phyloP scores from a whole-genome alignment of 2,888 invertebrate species.

The Leistus spinibarbis region DNA sequence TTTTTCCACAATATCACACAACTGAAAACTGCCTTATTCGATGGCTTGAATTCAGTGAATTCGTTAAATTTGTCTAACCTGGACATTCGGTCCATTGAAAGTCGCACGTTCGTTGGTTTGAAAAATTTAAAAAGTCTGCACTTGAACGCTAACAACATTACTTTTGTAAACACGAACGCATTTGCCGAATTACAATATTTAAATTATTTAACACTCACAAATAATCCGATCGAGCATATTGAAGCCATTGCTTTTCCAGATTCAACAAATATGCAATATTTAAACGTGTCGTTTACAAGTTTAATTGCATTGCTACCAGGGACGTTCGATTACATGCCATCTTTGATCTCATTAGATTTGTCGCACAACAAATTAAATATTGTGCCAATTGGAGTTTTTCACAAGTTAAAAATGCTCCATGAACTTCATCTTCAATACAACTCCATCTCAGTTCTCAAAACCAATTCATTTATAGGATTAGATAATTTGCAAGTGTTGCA shows the following conservation, averaged over 20 bases:
- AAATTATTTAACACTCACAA: not conserved
- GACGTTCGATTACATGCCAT: not conserved
- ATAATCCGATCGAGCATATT: not conserved
- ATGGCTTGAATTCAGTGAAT: not conserved
- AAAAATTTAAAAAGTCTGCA: not conserved
- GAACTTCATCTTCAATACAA: not conserved
- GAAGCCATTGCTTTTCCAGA: not conserved
- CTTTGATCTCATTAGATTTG: not conserved
- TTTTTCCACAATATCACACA: not conserved
- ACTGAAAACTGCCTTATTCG: not conserved
- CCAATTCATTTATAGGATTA: not conserved
- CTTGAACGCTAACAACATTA: not conserved
- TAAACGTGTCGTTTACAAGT: not conserved
- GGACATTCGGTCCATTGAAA: not conserved
- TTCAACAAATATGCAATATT: not conserved
- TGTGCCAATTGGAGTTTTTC: not conserved
- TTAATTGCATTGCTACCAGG: not conserved
- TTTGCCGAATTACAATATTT: not conserved
- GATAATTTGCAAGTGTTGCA: not conserved
- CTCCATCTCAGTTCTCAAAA: not conserved
- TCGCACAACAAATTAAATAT: not conserved
- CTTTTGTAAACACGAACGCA: not conserved
- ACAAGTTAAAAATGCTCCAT: not conserved
- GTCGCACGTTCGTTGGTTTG: not conserved
- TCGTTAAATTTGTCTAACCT: not conserved